Base-by-base conservation (phyloP, 2,113 vertebrate genomes). In the Chauna torquata region DNA sequence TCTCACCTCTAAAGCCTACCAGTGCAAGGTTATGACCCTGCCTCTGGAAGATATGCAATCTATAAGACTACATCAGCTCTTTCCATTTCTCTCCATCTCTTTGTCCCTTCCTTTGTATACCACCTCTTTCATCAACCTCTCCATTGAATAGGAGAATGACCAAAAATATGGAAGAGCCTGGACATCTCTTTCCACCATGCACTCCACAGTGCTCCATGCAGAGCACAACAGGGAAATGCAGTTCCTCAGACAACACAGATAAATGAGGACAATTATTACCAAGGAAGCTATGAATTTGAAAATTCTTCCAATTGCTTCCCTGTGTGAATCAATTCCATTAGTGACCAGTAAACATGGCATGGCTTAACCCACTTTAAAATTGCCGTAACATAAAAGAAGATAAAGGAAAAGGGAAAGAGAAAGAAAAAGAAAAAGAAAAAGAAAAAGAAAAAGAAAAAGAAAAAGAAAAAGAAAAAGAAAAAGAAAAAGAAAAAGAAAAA, bases 41-140 rank as follows among this genome's bases (percentile, higher is more conserved):
- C 32, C 36, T 77, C 1, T 0, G 24, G 61, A 92, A 86, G 13
- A 42, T 82, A 76, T 5, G 8, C 3, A 0, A 0, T 32, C 44
- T 65, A 4, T 74, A 72, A 70, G 50, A 25, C 9, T 81, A 30
- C 69, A 40, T 57, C 44, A 65, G 16, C 10, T 74, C 22, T 52
- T 92, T 91, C 27, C 4, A 36, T 44, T 77, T 62, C 47, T 81
- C 81, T 59, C 49, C 16, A 54, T 5, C 4, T 44, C 8, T 74
- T 74, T 65, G 57, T 55, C 16, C 7, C 5, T 81, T 91, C 58
- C 16, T 66, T 3, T 86, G 19, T 20, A 27, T 24, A 65, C 11
- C 12, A 20, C 36, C 58, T 18, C 16, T 83, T 78, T 82, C 45
- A 58, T 70, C 44, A 62, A 70, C 18, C 17, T 47, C 45, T 65